Evolutionary conservation across 2,113 vertebrate genomes (phyloP), one percentile per base, ranked within the genome.

Genomic region (Cichladusa arquata): DNA sequence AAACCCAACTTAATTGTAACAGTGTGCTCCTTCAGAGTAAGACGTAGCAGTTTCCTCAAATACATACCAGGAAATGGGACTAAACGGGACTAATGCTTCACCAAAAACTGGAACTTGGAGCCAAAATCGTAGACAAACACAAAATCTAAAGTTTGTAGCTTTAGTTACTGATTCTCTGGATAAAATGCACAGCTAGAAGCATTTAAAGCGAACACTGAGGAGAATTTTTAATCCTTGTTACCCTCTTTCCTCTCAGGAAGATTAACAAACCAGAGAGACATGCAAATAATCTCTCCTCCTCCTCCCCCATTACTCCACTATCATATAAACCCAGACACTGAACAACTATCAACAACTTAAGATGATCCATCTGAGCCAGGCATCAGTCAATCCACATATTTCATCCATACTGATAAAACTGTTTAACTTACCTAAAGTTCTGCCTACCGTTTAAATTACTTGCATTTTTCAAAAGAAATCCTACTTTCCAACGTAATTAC

Each of bases 221-320:
- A 71, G 3, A 14, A 71, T 18, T 84, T 56, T 40, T 33, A 15
- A 81, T 33, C 47, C 50, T 78, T 81, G 23, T 26, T 34, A 67
- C 9, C 25, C 17, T 72, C 15, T 51, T 31, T 74, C 19, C 74
- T 60, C 29, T 19, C 23, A 70, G 20, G 74, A 81, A 88, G 15
- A 77, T 8, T 14, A 86, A 17, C 5, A 38, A 57, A 70, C 42
- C 18, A 10, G 67, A 78, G 9, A 4, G 5, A 22, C 11, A 79
- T 3, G 8, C 26, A 86, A 69, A 73, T 10, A 31, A 24, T 45
- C 36, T 15, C 47, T 44, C 12, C 10, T 15, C 12, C 10, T 15
- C 8, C 7, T 3, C 6, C 5, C 7, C 9, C 15, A 12, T 25
- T 34, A 79, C 9, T 44, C 54, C 16, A 54, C 0, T 1, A 20